Conservation (phyloP, 1,140 invertebrate genomes). For the Pemphigus obesinymphae region DNA sequence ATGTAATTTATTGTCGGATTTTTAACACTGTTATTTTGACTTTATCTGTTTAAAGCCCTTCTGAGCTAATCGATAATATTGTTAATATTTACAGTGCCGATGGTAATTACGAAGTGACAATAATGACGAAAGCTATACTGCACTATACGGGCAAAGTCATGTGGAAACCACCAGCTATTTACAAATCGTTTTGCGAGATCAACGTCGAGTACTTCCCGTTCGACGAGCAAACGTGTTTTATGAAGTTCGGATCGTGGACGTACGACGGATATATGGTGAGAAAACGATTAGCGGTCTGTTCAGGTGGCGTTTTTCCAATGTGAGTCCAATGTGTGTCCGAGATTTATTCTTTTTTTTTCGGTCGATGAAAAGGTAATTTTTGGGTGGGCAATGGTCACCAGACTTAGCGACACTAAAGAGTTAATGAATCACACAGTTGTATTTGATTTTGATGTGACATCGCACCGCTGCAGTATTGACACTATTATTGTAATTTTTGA, state of each 20-base stretch:
- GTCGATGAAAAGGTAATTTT: slow-evolving; percentile 13
- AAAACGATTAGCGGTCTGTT: neutral
- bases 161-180: slow-evolving; percentile 97
- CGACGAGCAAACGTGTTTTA: slow-evolving; percentile 91
- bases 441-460: neutral
- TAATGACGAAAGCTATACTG: slow-evolving; percentile 92
- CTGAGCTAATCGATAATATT: no score
- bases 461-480: neutral
- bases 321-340: neutral
- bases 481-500: neutral
- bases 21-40: no score
- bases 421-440: neutral
- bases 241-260: slow-evolving; percentile 96
- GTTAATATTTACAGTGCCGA: slow-evolving; percentile 71
- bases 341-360: neutral
- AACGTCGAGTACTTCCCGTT: slow-evolving; percentile 96
- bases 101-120: slow-evolving; percentile 96
- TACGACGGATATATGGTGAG: slow-evolving; percentile 84
- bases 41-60: no score
- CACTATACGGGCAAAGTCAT: slow-evolving; percentile 88
- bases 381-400: neutral
- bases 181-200: slow-evolving; percentile 96
- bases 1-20: no score
- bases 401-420: neutral
- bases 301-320: neutral